Evolutionary conservation across 2,888 invertebrate genomes (phyloP), one percentile per base, ranked within the genome.

Genomic region (Hirtodrosophila alboralis): DNA sequence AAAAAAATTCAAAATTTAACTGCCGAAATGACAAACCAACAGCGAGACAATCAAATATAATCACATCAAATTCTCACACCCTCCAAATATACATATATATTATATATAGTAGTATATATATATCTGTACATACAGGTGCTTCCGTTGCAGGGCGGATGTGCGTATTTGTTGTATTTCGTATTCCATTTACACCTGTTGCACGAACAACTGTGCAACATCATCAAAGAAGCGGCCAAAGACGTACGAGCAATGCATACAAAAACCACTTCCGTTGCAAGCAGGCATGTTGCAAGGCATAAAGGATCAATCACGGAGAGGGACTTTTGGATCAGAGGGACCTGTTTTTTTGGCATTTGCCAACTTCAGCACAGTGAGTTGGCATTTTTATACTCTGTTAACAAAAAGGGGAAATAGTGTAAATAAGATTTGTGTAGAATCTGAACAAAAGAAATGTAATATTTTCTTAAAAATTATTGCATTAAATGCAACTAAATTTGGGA

Each of bases 111-210:
- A 23, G 7, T 14, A 28, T 27, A 3, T 28, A 23, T 31, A 1
- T 8, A 4, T 16, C n/a, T 12, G 7, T 51, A 13, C 14, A 6
- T 54, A 54, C 71, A 71, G 71, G 71, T 75, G 71, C 71, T 71
- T 71, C 71, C 71, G 71, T 54, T 58, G 57, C 33, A 27, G 49
- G 37, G 68, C 80, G 80, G 80, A 80, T 80, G 84, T 85, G 75
- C 67, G 79, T 80, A 78, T 87, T 85, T 80, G 87, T 85, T 78
- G 86, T 67, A 83, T 81, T 84, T 63, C 60, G 53, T 2, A 21
- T 21, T 21, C 5, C 18, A 5, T 64, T 81, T 81, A 80, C 83
- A 83, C 83, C 83, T 83, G 83, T 83, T 83, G 83, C 86, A 77
- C 54, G 43, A 44, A 34, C 31, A 18, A 51, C 53, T 60, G 61